Evolutionary conservation across 2,888 invertebrate genomes (phyloP).

Genomic region (Ommatoiulus sabulosus): DNA sequence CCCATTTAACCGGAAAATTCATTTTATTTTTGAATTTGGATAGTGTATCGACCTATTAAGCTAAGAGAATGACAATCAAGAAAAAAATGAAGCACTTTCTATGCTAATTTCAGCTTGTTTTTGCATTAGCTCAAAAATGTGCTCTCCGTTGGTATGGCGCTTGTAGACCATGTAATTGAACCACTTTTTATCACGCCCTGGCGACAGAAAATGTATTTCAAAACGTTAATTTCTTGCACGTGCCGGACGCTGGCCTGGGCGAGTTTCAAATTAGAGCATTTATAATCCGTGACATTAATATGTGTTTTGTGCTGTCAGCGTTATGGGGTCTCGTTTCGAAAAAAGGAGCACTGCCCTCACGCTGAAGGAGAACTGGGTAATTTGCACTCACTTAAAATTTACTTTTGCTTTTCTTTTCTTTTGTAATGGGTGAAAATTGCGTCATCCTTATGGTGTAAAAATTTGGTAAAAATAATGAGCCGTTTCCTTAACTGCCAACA

Average conservation of each 20-base stretch:
- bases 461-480: neutral
- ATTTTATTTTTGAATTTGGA: neutral
- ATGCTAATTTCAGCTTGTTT: neutral
- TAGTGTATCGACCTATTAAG: neutral
- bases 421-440: too few relatives aligned
- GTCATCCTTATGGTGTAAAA: neutral
- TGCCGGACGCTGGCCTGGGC: neutral
- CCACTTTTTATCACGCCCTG: neutral
- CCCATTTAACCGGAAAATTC: neutral
- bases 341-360: neutral
- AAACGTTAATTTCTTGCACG: neutral
- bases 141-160: neutral
- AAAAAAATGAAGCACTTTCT: neutral
- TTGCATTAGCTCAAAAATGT: neutral
- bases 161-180: neutral
- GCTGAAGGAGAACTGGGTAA: neutral
- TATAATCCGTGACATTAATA: neutral
- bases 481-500: neutral
- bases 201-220: neutral
- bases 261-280: slow-evolving; percentile 24
- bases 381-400: neutral
- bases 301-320: neutral
- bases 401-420: neutral
- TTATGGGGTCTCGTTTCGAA: neutral
- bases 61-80: neutral